Base-by-base conservation (phyloP, 1,140 invertebrate species). In the Centruroides vittatus region DNA sequence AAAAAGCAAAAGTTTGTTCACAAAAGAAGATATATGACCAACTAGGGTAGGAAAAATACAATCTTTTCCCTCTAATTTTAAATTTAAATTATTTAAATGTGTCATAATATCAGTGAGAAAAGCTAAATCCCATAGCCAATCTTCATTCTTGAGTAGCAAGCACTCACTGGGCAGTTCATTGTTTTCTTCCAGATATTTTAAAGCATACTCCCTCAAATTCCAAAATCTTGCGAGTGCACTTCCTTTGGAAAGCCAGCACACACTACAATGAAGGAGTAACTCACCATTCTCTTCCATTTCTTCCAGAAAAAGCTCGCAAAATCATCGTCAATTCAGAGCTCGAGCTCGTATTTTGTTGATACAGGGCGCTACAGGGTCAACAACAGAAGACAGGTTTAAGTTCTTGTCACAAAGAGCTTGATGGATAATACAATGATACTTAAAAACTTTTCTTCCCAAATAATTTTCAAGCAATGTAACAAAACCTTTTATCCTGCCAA, bases 81-180 rank as follows among this genome's bases (percentile, higher is more conserved):
- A 52, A 49, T 58, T 58, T 52, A n/a, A n/a, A n/a, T n/a, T n/a
- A n/a, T n/a, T n/a, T n/a, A 58, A 58, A 58, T 49, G 57, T 34
- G 9, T 46, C 13, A 51, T 51, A 51, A 51, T 51, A 51, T 51
- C 9, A 10, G 50, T 51, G 50, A 51, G 50, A 51, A 51, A 51
- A 51, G 50, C 50, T 9, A 51, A 51, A 51, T 51, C 50, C 12
- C 50, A 12, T 51, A 51, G 50, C 41, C 46, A 49, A 48, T 48
- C 54, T n/a, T n/a, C n/a, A n/a, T n/a, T n/a, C n/a, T n/a, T n/a
- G n/a, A n/a, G n/a, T n/a, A n/a, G n/a, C n/a, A n/a, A n/a, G n/a
- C n/a, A n/a, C n/a, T n/a, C n/a, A n/a, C n/a, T n/a, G n/a, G n/a
- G n/a, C n/a, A n/a, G n/a, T n/a, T n/a, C n/a, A n/a, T n/a, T n/a